Evolutionary conservation across 2,888 invertebrate species (phyloP).

Genomic region (Hypercompe scribonia): DNA sequence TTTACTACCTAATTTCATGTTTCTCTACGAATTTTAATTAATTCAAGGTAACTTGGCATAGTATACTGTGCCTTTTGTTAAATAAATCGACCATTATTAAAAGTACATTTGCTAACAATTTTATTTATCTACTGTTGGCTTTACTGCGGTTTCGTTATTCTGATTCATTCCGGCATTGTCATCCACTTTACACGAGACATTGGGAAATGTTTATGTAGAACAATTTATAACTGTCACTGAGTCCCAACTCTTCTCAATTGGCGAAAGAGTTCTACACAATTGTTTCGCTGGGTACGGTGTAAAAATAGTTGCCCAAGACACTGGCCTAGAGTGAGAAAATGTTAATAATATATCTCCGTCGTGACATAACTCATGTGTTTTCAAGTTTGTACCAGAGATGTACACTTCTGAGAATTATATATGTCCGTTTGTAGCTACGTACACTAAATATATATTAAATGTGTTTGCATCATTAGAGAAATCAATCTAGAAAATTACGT

Average conservation of each 20-base stretch:
- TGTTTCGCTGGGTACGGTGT: conserved; percentile 64
- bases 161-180: conserved; percentile 45
- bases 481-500: too few species aligned
- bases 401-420: conserved; percentile 42
- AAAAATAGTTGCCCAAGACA: conserved; percentile 73
- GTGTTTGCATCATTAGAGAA: too few species aligned
- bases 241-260: conserved; percentile 75
- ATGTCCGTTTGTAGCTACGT: conserved; percentile 26
- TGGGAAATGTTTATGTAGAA: conserved; percentile 65
- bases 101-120: conserved; percentile 23
- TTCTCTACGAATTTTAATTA: too few species aligned
- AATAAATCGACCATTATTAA: conserved; percentile 7
- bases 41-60: neutral
- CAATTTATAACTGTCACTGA: conserved; percentile 72
- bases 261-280: conserved; percentile 72
- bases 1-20: too few species aligned
- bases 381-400: conserved; percentile 41
- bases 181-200: conserved; percentile 36
- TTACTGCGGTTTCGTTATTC: conserved; percentile 44
- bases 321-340: conserved; percentile 62
- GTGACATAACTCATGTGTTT: conserved; percentile 61
- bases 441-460: neutral
- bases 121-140: conserved; percentile 32
- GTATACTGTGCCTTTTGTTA: neutral
- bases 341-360: conserved; percentile 62